Evolutionary conservation across 2,113 vertebrate species (phyloP).

Genomic region (Zapus hudsonius): DNA sequence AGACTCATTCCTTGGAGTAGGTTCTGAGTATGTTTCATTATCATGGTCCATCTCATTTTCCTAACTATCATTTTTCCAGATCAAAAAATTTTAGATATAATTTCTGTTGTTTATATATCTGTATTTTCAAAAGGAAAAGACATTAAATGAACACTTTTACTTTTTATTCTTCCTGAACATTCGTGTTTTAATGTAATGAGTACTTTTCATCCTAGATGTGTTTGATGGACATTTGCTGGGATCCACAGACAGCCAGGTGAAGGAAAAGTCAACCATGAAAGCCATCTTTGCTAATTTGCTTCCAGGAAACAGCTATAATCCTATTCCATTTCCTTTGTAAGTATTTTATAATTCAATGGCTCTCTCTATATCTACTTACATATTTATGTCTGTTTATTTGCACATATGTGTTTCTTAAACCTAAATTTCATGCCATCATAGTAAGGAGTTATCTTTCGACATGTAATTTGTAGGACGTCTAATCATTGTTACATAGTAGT

Average conservation of each 20-base stretch:
- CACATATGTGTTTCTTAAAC: neutral
- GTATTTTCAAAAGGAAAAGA: slow-evolving; percentile 7
- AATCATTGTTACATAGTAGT: neutral
- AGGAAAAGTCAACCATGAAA: slow-evolving; percentile 99
- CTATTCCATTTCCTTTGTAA: slow-evolving; percentile 98
- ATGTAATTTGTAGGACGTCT: slow-evolving; percentile 1
- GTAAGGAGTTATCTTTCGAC: slow-evolving; percentile 32
- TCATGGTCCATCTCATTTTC: neutral
- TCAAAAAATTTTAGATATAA: neutral
- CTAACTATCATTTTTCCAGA: neutral
- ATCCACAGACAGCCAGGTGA: slow-evolving; percentile 96
- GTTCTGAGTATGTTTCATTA: neutral
- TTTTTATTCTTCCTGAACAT: slow-evolving; percentile 28
- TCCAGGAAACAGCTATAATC: slow-evolving; percentile 97
- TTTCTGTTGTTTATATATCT: neutral
- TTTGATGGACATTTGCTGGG: slow-evolving; percentile 96
- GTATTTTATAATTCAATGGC: slow-evolving; percentile 75
- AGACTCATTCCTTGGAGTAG: neutral
- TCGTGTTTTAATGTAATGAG: slow-evolving; percentile 3
- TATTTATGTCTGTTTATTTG: slow-evolving; percentile 29
- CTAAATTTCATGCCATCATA: neutral
- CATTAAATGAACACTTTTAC: neutral
- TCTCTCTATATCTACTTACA: neutral
- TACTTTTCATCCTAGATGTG: slow-evolving; percentile 89
- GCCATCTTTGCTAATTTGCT: slow-evolving; percentile 98